A percentile compares a stretch with the other conserved stretches of the same genome.
Evolutionary conservation across 2,888 invertebrate species (phyloP).

Genomic region (Spodoptera picta): DNA sequence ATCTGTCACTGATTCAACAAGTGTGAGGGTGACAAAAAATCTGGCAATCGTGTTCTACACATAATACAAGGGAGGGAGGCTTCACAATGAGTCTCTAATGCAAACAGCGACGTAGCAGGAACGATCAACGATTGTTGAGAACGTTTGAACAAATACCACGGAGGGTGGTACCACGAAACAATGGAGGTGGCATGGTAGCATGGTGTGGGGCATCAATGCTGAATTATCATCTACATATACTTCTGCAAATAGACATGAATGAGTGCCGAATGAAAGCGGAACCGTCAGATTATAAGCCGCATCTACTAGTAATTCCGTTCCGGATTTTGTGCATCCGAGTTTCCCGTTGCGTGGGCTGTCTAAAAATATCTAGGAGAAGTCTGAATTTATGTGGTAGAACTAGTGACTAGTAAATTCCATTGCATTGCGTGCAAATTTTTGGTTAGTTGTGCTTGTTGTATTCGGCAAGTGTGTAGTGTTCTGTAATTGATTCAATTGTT

Average conservation of each 20-base stretch:
- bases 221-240: conserved; percentile 54
- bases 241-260: conserved; percentile 52
- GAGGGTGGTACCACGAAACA: conserved; percentile 54
- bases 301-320: conserved; percentile 34
- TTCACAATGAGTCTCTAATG: conserved; percentile 68
- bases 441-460: conserved; percentile 19
- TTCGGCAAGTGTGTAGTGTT: not conserved
- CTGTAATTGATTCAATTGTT: conserved; percentile 21
- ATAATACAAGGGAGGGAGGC: conserved; percentile 51
- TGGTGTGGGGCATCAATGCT: conserved; percentile 44
- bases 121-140: conserved; percentile 69
- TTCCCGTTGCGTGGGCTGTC: conserved; percentile 22
- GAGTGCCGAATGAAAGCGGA: conserved; percentile 40
- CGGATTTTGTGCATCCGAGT: conserved; percentile 36
- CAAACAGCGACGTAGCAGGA: conserved; percentile 73
- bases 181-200: conserved; percentile 36
- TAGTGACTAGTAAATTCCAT: conserved; percentile 35
- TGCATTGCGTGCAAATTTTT: conserved; percentile 39
- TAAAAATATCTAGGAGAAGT: conserved; percentile 26
- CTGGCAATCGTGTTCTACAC: conserved; percentile 59
- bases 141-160: conserved; percentile 70
- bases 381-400: conserved; percentile 34
- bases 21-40: conserved; percentile 63
- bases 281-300: conserved; percentile 39
- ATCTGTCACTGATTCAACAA: conserved; percentile 58